Evolutionary conservation across 2,113 vertebrate species (phyloP), one percentile per base, ranked within the genome.

Genomic region (Sterna hirundo): DNA sequence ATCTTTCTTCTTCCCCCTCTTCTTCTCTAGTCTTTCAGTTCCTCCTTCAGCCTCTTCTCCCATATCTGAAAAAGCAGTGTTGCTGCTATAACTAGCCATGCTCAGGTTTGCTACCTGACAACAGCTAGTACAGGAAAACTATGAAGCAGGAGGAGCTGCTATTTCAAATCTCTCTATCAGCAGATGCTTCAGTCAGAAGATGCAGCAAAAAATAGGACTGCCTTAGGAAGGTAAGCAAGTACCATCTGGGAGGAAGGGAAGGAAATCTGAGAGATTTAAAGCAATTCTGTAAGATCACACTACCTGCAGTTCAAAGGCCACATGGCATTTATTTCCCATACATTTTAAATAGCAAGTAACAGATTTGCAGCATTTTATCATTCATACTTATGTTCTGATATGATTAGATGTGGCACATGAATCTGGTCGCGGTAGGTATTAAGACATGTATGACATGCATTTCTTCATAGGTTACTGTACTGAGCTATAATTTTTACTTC

Each of bases 191-290:
- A 80, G 57, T 42, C 65, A 93, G 82, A 90, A 96, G 68, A 93
- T 1, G 5, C 16, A 83, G 60, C 34, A 94, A 88, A 94, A 96
- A 92, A 83, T 42, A 94, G 85, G 66, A 83, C 51, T 96, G 85
- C 68, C 55, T 96, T 70, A 80, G 78, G 78, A 96, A 94, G 78
- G 92, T 90, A 44, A 93, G 78, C 62, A 88, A 95, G 49, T 74
- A 69, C 70, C 52, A 83, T 72, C 70, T 86, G 71, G 54, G 38
- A 92, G 17, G 51, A 83, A 90, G 14, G 14, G 30, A 93, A 68
- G 61, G 36, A 72, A 89, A 90, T 36, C 78, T 52, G 34, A 34
- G 58, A 80, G 49, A 66, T 42, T 88, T 86, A 77, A 80, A 90
- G 64, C 15, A 58, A 30, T 70, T n/a, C 54, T 80, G 30, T 70